Evolutionary conservation across 2,113 vertebrate genomes (phyloP).

Genomic region (Monopterus albus): DNA sequence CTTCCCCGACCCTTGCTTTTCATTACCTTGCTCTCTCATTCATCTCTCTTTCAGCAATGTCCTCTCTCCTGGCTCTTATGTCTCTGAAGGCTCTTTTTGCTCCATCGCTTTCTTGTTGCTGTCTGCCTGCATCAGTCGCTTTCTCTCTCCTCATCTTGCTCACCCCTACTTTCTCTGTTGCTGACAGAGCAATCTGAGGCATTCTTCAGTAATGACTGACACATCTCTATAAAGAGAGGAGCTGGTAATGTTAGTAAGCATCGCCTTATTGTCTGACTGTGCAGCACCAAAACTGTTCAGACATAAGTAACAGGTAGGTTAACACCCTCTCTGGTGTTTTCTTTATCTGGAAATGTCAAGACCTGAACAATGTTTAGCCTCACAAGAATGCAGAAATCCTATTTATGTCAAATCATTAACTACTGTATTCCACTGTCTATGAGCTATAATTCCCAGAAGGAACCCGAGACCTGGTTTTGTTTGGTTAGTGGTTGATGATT

Average conservation of each 20-base stretch:
- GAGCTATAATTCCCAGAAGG: constrained; percentile 8
- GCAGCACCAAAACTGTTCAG: not conserved
- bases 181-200: constrained; percentile 42
- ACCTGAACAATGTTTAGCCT: not conserved
- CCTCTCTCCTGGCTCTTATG: constrained; percentile 33
- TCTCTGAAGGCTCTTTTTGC: constrained; percentile 11
- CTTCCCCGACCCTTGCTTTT: not conserved
- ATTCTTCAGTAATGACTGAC: constrained; percentile 47
- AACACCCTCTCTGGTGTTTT: constrained; percentile 21
- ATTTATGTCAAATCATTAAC: not conserved
- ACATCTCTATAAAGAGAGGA: constrained; percentile 33
- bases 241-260: not conserved
- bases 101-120: not conserved
- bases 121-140: constrained; percentile 30
- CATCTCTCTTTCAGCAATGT: not conserved
- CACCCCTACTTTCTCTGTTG: constrained; percentile 22
- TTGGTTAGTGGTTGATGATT: not conserved
- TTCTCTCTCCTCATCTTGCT: constrained; percentile 5
- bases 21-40: constrained; percentile 9
- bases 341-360: not conserved
- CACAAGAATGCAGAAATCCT: not conserved
- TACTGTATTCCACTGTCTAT: not conserved
- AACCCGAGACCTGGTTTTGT: constrained; percentile 8
- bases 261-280: not conserved
- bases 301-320: not conserved